Base-by-base conservation (phyloP, 2,113 vertebrate species). In the Mohoua ochrocephala region DNA sequence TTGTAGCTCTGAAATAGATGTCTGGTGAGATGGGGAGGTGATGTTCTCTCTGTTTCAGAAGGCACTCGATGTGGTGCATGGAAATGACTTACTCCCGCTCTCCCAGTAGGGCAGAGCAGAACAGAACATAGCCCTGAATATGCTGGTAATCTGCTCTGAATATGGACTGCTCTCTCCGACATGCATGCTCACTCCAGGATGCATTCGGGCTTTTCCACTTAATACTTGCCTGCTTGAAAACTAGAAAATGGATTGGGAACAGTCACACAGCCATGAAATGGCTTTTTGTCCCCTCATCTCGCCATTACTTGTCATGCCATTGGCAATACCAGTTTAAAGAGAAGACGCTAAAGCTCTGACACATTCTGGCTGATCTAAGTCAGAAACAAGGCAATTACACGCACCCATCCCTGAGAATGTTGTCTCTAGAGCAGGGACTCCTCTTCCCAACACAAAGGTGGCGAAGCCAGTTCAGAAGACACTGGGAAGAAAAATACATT, bases 1-100 rank as follows among this genome's bases (percentile, higher is more conserved):
- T 15, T 0, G 1, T 21, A 3, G 2, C 63, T 75, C 67, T 1
- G 2, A 57, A 73, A 69, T 3, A 61, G 42, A 23, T 24, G 39
- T 20, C 76, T 31, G 39, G 52, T 0, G 3, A 60, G 44, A 68
- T 14, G n/a, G 4, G 57, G 54, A 63, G 28, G 52, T 39, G 69
- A 60, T 8, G 5, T 23, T 41, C 41, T 45, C 31, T 22, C 23
- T 67, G 15, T 39, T 71, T 35, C 31, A 13, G 33, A 28, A 85
- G 42, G 31, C 15, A 41, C 39, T 45, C 24, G 11, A 39, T 22
- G 26, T 27, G 50, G 11, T 3, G 2, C 39, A 50, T 0, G 4
- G 42, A 65, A 83, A 57, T 33, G 0, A 47, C 11, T 73, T 27
- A 41, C 39, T 87, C 49, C 41, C 1, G 0, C 22, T 60, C 83